A percentile compares a stretch with the other conserved stretches of the same genome.
Evolutionary conservation across 2,113 vertebrate genomes (phyloP).

Genomic region (Ctenodactylus gundi): DNA sequence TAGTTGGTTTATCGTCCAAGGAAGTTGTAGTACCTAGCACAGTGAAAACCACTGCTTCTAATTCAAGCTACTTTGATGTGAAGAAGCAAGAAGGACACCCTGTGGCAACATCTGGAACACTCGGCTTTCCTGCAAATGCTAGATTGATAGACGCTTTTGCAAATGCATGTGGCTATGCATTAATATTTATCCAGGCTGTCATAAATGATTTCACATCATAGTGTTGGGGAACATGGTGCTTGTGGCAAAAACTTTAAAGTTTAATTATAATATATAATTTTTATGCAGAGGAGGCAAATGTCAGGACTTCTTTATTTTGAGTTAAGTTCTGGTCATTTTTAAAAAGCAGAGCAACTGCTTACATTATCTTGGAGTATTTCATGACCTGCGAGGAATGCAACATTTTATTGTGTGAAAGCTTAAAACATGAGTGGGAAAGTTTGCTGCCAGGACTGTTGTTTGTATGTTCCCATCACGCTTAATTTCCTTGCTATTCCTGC

Average conservation of each 20-base stretch:
- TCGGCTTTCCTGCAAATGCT: constrained; percentile 86
- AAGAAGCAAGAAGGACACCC: constrained; percentile 95
- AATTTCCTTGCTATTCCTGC: constrained; percentile 46
- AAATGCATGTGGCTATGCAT: constrained; percentile 96
- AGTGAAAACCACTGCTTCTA: constrained; percentile 80
- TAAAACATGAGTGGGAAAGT: constrained; percentile 73
- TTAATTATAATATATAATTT: constrained; percentile 99
- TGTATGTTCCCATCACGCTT: constrained; percentile 54
- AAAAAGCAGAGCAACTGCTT: constrained; percentile 84
- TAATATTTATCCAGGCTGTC: constrained; percentile 99
- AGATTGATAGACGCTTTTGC: constrained; percentile 95
- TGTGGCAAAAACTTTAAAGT: constrained; percentile 98
- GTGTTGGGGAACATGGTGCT: constrained; percentile 93
- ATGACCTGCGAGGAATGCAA: constrained; percentile 68
- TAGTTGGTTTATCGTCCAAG: constrained; percentile 80
- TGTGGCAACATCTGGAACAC: constrained; percentile 92
- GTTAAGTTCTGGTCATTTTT: constrained; percentile 94
- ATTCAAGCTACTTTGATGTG: constrained; percentile 86
- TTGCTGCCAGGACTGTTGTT: constrained; percentile 62
- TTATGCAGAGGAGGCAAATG: constrained; percentile 96
- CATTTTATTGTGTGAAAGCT: constrained; percentile 67
- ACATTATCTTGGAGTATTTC: constrained; percentile 76
- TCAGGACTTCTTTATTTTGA: constrained; percentile 94
- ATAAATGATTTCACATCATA: constrained; percentile 98
- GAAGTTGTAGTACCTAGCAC: constrained; percentile 85